These are phyloP conservation scores for Antheraea pernyi DNA, from an alignment of 1,140 invertebrate species.

Conservation along the genomic window DNA sequence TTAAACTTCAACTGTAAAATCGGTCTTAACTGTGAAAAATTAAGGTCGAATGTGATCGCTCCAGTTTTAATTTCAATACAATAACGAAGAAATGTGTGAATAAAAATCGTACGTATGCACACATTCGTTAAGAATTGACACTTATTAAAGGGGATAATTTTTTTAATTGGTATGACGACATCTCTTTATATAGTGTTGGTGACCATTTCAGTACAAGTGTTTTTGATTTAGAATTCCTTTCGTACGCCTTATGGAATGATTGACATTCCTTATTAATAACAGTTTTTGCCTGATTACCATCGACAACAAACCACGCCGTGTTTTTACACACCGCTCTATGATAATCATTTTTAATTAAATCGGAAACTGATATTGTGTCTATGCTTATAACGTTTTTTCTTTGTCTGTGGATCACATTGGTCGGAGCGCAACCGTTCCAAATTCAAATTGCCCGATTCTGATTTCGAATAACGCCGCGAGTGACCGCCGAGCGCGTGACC, in stretches of 20 bases:
- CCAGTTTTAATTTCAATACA: constrained; percentile 25
- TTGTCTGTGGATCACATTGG: constrained; percentile 8
- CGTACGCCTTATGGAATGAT: constrained; percentile 56
- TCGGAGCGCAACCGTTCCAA: constrained; percentile 56
- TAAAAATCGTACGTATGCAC: constrained; percentile 77
- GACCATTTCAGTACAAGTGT: constrained; percentile 50
- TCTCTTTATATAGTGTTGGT: constrained; percentile 64
- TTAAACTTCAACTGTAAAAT: constrained; percentile 36
- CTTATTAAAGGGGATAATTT: constrained; percentile 76
- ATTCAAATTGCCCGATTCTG: constrained; percentile 73
- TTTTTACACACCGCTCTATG: constrained; percentile 5
- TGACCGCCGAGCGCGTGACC: constrained; percentile 70
- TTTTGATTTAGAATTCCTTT: constrained; percentile 72
- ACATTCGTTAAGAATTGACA: constrained; percentile 79
- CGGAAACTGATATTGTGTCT: constrained; percentile 27
- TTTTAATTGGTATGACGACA: constrained; percentile 78
- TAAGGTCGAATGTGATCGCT: constrained; percentile 39
- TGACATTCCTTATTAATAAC: constrained; percentile 41
- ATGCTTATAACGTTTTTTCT: constrained; percentile 27
- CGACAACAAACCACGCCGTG: background rate
- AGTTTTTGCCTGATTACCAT: constrained; percentile 19
- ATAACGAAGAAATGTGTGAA: constrained; percentile 61
- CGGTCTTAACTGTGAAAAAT: constrained; percentile 30
- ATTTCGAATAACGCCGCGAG: constrained; percentile 59
- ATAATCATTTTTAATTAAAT: constrained; percentile 30